A percentile compares a stretch with the other conserved stretches of the same genome.
Evolutionary conservation across 1,140 invertebrate species (phyloP).

Genomic region (Holotrichia oblita): DNA sequence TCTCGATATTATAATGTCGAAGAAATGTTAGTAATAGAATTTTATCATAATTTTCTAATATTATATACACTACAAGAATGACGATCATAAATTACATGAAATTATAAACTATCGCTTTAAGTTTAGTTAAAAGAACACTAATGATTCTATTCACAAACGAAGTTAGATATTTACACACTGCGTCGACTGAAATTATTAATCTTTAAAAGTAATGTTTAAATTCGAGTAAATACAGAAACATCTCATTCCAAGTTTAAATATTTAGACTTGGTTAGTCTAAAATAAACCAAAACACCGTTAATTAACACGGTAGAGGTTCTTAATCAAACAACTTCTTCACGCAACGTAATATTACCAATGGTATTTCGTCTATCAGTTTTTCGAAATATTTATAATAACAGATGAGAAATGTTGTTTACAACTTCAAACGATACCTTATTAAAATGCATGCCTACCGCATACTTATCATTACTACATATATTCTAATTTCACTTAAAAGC

Average conservation of each 20-base stretch:
- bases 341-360: not conserved
- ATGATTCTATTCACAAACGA: not conserved
- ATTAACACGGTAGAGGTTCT: slow-evolving; percentile 7
- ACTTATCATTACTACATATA: slow-evolving; percentile 5
- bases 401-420: slow-evolving; percentile 20
- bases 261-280: not conserved
- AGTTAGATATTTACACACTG: not conserved
- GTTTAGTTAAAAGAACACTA: not conserved
- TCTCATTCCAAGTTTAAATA: slow-evolving; percentile 25
- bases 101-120: slow-evolving; percentile 10
- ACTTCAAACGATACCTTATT: not conserved
- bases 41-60: too few relatives aligned
- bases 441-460: slow-evolving; percentile 28
- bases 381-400: slow-evolving; percentile 25
- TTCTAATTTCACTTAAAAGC: slow-evolving; percentile 14
- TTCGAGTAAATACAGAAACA: slow-evolving; percentile 14
- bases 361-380: slow-evolving; percentile 3
- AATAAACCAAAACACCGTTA: slow-evolving; percentile 15
- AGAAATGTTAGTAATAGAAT: too few relatives aligned
- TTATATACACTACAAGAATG: not conserved
- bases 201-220: slow-evolving; percentile 12
- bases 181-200: slow-evolving; percentile 4
- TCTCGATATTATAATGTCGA: too few relatives aligned
- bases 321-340: not conserved
- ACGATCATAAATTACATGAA: not conserved